Percentiles rank a stretch among this genome's conserved stretches.
Evolutionary conservation across 1,140 invertebrate species (phyloP).

Genomic region (Drosophila grimshawi): DNA sequence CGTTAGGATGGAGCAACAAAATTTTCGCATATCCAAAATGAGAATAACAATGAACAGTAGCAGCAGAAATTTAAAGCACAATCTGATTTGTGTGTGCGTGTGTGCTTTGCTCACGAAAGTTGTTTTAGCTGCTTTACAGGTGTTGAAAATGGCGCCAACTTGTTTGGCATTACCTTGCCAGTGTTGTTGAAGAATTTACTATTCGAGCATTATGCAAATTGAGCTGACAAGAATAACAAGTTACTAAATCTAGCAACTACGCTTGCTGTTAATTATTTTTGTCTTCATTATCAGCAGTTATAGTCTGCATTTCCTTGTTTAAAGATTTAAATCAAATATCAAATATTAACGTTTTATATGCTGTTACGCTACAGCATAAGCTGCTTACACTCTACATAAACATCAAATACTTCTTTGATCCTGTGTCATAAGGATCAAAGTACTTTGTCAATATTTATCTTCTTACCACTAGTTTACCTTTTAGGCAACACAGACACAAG

Average conservation of each 20-base stretch:
- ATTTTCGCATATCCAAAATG: not conserved
- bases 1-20: slow-evolving; percentile 27
- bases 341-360: not conserved
- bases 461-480: slow-evolving; percentile 4
- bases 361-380: not conserved
- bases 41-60: slow-evolving; percentile 14
- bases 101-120: slow-evolving; percentile 31
- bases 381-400: not conserved
- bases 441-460: not conserved
- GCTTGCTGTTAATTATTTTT: slow-evolving; percentile 3
- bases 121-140: slow-evolving; percentile 71
- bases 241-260: not conserved
- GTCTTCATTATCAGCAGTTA: not conserved
- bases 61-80: slow-evolving; percentile 25
- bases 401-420: slow-evolving; percentile 14
- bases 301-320: not conserved
- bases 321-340: not conserved
- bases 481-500: slow-evolving; percentile 12
- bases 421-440: slow-evolving; percentile 27
- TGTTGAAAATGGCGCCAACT: slow-evolving; percentile 71
- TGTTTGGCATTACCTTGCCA: slow-evolving; percentile 48
- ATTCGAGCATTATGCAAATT: slow-evolving; percentile 65
- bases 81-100: not conserved
- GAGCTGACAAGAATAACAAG: slow-evolving; percentile 30
- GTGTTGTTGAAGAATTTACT: slow-evolving; percentile 50